Evolutionary conservation across 2,888 invertebrate genomes (phyloP), one percentile per base, ranked within the genome.

Genomic region (Zootermopsis nevadensis): DNA sequence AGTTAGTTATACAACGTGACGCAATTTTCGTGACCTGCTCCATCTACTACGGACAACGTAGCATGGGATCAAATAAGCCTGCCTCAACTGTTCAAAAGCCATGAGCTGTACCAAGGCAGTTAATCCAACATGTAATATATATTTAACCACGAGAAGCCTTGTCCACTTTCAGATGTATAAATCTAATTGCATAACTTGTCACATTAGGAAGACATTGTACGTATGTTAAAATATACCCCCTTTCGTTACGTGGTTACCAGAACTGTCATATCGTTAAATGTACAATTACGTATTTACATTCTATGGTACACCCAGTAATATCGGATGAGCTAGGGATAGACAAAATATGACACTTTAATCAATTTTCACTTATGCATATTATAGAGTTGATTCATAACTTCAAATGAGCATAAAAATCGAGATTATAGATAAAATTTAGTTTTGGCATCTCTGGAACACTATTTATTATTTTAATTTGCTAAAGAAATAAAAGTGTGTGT

Each of bases 31-130:
- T 74, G 74, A 74, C 74, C n/a, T 38, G 74, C n/a, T 38, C 42
- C 38, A 27, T 74, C 60, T 12, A 27, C 8, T n/a, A 27, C n/a
- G n/a, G n/a, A n/a, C n/a, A 38, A 74, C 0, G n/a, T 38, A 74
- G 22, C 74, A 12, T 33, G 69, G 33, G 19, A 19, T 48, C 19
- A n/a, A 48, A 48, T 48, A 48, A 10, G n/a, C 60, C 15, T n/a
- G 60, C 60, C 60, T 60, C 48, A 74, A 42, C 74, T 74, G 74
- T 74, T 22, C 74, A 74, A 74, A 38, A 38, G 74, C 38, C 74
- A 74, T 24, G n/a, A 74, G 24, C 10, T 24, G 22, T 10, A 42
- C 8, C 33, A 2, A 31, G 8, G 31, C 33, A 33, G 69, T 33
- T 74, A 74, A 74, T 42, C 1, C 42, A 1, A 38, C 38, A 31